Conservation (phyloP, 1,140 invertebrate genomes). For the Globodera rostochiensis region DNA sequence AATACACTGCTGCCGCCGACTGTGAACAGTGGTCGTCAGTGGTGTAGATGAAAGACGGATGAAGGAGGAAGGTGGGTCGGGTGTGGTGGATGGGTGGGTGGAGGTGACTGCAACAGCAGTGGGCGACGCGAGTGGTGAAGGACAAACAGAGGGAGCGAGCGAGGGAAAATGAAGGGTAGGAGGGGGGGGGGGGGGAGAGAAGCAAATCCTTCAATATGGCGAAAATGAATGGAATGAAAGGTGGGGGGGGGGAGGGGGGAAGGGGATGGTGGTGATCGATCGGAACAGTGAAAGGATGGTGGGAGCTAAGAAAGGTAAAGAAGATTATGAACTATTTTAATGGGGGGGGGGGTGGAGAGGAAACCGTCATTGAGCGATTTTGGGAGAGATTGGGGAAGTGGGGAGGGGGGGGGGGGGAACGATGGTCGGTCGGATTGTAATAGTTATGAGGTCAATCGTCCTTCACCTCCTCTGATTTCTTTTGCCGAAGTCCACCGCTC, state of each 20-base stretch:
- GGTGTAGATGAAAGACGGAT: not conserved
- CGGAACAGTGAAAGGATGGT: not conserved
- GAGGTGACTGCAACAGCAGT: not conserved
- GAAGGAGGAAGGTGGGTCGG: not conserved
- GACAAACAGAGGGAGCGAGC: not conserved
- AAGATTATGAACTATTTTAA: not conserved
- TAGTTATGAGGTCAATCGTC: not conserved
- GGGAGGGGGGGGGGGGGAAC: not conserved
- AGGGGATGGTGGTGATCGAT: not conserved
- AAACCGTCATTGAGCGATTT: constrained; percentile 1
- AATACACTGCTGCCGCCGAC: not conserved
- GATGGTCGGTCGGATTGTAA: not conserved
- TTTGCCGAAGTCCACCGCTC: no score
- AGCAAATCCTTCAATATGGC: not conserved
- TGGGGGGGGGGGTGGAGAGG: no score
- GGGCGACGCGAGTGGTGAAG: not conserved
- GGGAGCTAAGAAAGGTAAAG: not conserved
- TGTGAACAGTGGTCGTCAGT: not conserved
- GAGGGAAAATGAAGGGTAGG: not conserved
- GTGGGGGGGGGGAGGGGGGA: not conserved
- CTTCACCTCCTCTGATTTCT: not conserved
- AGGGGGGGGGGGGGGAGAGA: not conserved
- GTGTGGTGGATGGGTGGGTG: no score
- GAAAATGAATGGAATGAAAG: constrained; percentile 1
- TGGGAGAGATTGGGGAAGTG: not conserved